Evolutionary conservation across 2,888 invertebrate species (phyloP).

Genomic region (Agelastica alni): DNA sequence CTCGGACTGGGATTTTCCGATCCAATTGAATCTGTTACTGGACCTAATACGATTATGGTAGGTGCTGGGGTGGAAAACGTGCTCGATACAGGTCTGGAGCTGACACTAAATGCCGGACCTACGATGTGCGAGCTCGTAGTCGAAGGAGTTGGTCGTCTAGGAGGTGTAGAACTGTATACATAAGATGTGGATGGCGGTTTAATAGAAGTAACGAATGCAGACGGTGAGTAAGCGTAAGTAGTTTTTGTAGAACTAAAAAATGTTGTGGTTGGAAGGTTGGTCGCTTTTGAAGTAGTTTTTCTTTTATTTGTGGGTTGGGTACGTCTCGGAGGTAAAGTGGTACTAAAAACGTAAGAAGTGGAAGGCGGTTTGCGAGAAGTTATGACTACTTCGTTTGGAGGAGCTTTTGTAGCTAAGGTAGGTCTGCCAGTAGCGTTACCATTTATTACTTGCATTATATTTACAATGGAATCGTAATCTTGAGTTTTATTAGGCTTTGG

Average conservation of each 20-base stretch:
- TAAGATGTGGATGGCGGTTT: constrained; percentile 57
- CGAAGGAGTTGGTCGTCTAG: constrained; percentile 36
- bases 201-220: constrained; percentile 43
- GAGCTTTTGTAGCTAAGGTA: constrained; percentile 45
- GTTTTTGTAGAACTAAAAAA: constrained; percentile 46
- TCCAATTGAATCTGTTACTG: constrained; percentile 51
- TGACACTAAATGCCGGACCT: constrained; percentile 46
- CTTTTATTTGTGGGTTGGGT: constrained; percentile 33
- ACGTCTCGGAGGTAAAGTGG: constrained; percentile 51
- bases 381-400: constrained; percentile 6
- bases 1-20: constrained; percentile 29
- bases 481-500: constrained; percentile 51
- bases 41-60: constrained; percentile 65
- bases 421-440: constrained; percentile 49
- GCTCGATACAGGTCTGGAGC: constrained; percentile 39
- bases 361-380: constrained; percentile 52
- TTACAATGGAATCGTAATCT: constrained; percentile 62
- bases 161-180: constrained; percentile 45
- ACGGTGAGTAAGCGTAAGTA: constrained; percentile 44
- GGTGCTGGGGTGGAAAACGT: constrained; percentile 58
- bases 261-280: constrained; percentile 48
- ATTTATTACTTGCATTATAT: constrained; percentile 70
- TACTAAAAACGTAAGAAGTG: constrained; percentile 57
- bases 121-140: constrained; percentile 43
- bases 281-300: constrained; percentile 34